Percentiles rank a stretch among this genome's conserved stretches.
Evolutionary conservation across 2,888 invertebrate species (phyloP).

Genomic region (Pedicia rivosa): DNA sequence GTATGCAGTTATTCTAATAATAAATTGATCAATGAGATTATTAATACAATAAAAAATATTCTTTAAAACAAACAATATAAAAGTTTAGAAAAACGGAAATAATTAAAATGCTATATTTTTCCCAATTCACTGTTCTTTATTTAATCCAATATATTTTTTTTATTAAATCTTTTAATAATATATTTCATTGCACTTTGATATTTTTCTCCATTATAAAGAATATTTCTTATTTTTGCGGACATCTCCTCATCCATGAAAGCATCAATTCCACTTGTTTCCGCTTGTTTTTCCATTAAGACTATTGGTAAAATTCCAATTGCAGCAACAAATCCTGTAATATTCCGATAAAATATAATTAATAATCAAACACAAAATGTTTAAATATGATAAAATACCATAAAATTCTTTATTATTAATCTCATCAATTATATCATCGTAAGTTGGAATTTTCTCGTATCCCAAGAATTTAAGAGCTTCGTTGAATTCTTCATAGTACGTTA

Average conservation of each 20-base stretch:
- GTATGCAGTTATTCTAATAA: too few relatives aligned
- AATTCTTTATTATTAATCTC: conserved; percentile 22
- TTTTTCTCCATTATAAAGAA: neutral
- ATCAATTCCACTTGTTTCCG: neutral
- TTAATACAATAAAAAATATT: too few relatives aligned
- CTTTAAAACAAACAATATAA: too few relatives aligned
- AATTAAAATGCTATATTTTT: neutral
- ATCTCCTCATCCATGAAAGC: neutral
- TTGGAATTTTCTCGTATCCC: conserved; percentile 18
- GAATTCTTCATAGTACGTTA: too few relatives aligned
- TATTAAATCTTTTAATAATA: neutral
- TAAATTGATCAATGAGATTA: too few relatives aligned
- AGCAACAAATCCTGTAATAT: conserved; percentile 18
- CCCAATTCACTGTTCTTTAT: neutral
- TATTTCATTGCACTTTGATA: neutral
- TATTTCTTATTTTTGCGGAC: neutral
- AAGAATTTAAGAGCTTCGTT: too few relatives aligned
- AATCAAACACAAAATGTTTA: neutral
- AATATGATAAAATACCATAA: conserved; percentile 14
- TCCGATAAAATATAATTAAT: neutral
- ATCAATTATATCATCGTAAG: conserved; percentile 17
- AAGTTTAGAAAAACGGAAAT: too few relatives aligned
- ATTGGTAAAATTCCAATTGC: conserved; percentile 20
- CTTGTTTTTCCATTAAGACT: conserved; percentile 23
- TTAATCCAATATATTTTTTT: neutral